Evolutionary conservation across 2,888 invertebrate species (phyloP).

Genomic region (Bellardia bayeri): DNA sequence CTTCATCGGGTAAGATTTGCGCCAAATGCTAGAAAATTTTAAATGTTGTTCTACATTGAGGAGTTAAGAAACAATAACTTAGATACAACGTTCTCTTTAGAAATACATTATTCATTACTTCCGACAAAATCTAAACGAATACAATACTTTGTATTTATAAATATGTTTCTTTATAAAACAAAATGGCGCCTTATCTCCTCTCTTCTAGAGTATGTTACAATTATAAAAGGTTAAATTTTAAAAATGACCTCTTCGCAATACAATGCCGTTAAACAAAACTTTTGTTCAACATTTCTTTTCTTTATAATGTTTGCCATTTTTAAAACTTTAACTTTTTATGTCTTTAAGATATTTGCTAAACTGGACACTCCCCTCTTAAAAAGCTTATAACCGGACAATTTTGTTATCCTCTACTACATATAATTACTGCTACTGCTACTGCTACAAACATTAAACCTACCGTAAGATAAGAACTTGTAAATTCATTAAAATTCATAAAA

Average conservation of each 20-base stretch:
- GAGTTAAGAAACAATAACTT: too few species aligned
- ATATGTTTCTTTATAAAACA: conserved; percentile 12
- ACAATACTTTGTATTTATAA: not conserved
- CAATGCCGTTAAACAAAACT: conserved; percentile 1
- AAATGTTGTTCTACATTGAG: too few species aligned
- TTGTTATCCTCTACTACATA: not conserved
- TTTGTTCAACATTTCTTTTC: conserved; percentile 6
- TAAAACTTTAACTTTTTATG: conserved; percentile 38
- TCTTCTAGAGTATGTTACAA: not conserved
- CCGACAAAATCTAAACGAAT: not conserved
- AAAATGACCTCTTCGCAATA: conserved; percentile 50
- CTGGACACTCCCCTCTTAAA: conserved; percentile 70
- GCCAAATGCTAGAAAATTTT: too few species aligned
- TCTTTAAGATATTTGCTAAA: conserved; percentile 15
- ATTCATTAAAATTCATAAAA: conserved; percentile 80
- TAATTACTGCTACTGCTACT: not conserved
- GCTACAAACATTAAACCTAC: conserved; percentile 29
- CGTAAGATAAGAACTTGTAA: conserved; percentile 78
- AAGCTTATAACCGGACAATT: conserved; percentile 28
- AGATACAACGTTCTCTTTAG: too few species aligned
- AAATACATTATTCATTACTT: too few species aligned
- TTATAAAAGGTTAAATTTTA: conserved; percentile 46
- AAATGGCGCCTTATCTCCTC: conserved; percentile 40
- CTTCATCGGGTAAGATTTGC: too few species aligned
- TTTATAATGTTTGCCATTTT: conserved; percentile 63